These are phyloP conservation scores for Hypolimnas misippus DNA, from an alignment of 2,888 invertebrate genomes.

Conservation along the genomic window DNA sequence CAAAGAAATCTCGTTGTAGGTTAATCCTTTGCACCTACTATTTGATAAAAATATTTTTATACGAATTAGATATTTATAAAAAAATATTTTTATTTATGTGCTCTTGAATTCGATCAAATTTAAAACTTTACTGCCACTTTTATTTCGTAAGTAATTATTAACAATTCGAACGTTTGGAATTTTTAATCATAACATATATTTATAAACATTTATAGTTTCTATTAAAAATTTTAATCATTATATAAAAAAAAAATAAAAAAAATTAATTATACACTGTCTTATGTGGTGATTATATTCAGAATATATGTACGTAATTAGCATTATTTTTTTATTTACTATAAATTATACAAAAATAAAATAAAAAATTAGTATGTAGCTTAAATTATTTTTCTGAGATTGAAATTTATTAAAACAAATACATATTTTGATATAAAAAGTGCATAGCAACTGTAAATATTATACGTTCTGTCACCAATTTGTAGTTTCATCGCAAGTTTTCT, in stretches of 20 bases:
- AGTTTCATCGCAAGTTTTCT: not conserved
- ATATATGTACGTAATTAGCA: not conserved
- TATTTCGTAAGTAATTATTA: conserved; percentile 15
- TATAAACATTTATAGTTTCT: not conserved
- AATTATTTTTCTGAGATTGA: not conserved
- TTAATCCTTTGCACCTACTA: not conserved
- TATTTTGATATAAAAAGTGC: not conserved
- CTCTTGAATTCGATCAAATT: conserved; percentile 15
- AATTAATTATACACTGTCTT: not conserved
- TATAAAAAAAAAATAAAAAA: not conserved
- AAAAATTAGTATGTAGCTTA: not conserved
- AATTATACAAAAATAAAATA: not conserved
- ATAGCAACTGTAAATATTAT: not conserved
- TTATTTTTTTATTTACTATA: not conserved
- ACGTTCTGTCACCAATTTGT: not conserved
- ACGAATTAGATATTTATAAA: conserved; percentile 13
- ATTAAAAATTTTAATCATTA: not conserved
- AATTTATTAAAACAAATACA: not conserved
- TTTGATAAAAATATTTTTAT: conserved; percentile 13
- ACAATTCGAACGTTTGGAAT: not conserved
- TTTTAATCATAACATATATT: not conserved
- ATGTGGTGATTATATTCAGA: not conserved
- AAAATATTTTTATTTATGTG: conserved; percentile 11
- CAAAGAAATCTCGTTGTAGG: conserved; percentile 6
- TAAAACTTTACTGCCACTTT: conserved; percentile 28